A percentile compares a stretch with the other conserved stretches of the same genome.
Conservation (phyloP, 2,113 vertebrate genomes). For the Melanocharis versteri region DNA sequence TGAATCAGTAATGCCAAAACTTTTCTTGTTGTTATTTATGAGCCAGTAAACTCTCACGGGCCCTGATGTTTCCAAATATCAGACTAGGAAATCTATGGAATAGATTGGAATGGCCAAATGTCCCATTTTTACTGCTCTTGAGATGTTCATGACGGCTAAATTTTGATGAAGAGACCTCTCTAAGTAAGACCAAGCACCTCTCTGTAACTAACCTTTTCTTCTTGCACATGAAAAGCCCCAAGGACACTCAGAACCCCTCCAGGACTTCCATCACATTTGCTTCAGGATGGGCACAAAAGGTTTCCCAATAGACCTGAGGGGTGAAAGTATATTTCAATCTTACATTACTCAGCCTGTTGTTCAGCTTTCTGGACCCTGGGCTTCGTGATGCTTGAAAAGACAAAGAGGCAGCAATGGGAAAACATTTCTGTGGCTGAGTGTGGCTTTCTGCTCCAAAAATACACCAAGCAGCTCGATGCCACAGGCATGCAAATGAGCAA, state of each 20-base stretch:
- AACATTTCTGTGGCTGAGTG: constrained; percentile 16
- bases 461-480: background rate
- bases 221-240: background rate
- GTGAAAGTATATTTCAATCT: background rate
- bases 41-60: background rate
- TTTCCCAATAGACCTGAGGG: background rate
- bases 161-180: background rate
- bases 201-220: background rate
- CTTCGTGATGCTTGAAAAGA: background rate
- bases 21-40: background rate
- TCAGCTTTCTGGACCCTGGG: background rate
- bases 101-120: background rate
- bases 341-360: background rate
- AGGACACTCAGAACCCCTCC: background rate
- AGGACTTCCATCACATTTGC: background rate
- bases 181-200: background rate
- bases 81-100: background rate
- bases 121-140: background rate
- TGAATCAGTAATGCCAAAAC: background rate
- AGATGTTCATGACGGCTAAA: background rate
- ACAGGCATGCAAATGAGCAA: constrained; percentile 1
- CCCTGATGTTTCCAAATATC: background rate
- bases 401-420: background rate
- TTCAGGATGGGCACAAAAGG: background rate
- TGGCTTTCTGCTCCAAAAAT: constrained; percentile 38